Evolutionary conservation across 2,888 invertebrate genomes (phyloP), one percentile per base, ranked within the genome.

Genomic region (Empis stercorea): DNA sequence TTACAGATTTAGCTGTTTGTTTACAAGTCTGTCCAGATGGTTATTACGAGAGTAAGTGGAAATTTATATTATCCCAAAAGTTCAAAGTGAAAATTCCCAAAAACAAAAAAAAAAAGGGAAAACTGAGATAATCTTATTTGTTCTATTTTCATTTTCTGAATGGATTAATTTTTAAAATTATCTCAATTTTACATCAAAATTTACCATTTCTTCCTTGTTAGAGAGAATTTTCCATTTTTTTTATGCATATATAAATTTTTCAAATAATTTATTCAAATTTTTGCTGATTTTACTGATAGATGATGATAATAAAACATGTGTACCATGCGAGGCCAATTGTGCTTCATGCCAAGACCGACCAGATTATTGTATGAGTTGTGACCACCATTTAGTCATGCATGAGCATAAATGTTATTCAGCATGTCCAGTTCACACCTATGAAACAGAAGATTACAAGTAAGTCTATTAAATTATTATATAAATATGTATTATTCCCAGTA

Each of bases 1-100:
- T 89, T 44, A 81, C 82, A 14, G 91, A 91, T 70, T 73, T 91
- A 51, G 86, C 87, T 38, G 84, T 89, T 16, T 92, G 92, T 59
- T 73, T 91, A 50, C 87, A 88, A 64, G 82, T 84, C 59, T 92
- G 92, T 62, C 89, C 91, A 0, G 88, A 89, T 61, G 87, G 89
- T 43, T 92, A 91, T 63, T 91, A 81, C 71, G 87, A 87, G 71
- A 80, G 84, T 84, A 68, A 69, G 73, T 71, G 39, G 11, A 4
- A 45, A 30, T 34, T 47, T 44, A 39, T 45, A 43, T 15, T 36
- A 15, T 36, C 9, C 9, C 23, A 36, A 36, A 36, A 15, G 16
- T 36, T 15, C 14, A n/a, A 10, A 9, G 2, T 15, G 36, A 15
- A 27, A 27, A 27, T n/a, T n/a, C n/a, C n/a, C n/a, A 27, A 27